Conservation (phyloP, 2,888 invertebrate genomes). For the Acrobasis suavella region DNA sequence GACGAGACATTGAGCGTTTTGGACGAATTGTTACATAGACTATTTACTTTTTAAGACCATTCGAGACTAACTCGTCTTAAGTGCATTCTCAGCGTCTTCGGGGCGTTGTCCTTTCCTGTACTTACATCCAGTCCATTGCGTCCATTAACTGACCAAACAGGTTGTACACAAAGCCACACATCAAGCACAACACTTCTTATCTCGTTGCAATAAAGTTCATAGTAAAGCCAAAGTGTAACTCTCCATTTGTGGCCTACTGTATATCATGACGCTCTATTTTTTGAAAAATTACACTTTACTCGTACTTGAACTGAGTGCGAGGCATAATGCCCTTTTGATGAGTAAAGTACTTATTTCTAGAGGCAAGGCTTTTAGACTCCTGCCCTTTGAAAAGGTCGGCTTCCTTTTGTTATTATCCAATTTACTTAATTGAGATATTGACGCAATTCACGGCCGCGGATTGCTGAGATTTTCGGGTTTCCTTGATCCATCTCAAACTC, state of each 20-base stretch:
- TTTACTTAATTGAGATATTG: not conserved
- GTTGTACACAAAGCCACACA: not conserved
- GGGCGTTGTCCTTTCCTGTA: not conserved
- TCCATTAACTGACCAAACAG: slow-evolving; percentile 7
- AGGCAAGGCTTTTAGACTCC: not conserved
- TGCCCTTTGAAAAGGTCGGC: not conserved
- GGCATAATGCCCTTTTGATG: not conserved
- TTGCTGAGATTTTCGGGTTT: not conserved
- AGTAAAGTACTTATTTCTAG: not conserved
- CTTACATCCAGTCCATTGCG: not conserved
- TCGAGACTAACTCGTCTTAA: too few species aligned
- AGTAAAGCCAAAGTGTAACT: not conserved
- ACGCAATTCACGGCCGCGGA: not conserved
- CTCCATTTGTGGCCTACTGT: too few species aligned
- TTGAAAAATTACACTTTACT: not conserved
- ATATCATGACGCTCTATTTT: not conserved
- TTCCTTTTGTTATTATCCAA: not conserved
- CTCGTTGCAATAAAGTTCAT: not conserved
- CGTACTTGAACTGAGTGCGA: not conserved
- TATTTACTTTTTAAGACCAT: too few species aligned
- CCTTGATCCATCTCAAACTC: not conserved
- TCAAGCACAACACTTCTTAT: not conserved
- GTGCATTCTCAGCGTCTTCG: not conserved
- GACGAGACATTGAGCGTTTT: too few species aligned
- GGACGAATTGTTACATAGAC: too few species aligned